phyloP scores from a whole-genome alignment of 2,888 invertebrate genomes.

The Mimas tiliae region DNA sequence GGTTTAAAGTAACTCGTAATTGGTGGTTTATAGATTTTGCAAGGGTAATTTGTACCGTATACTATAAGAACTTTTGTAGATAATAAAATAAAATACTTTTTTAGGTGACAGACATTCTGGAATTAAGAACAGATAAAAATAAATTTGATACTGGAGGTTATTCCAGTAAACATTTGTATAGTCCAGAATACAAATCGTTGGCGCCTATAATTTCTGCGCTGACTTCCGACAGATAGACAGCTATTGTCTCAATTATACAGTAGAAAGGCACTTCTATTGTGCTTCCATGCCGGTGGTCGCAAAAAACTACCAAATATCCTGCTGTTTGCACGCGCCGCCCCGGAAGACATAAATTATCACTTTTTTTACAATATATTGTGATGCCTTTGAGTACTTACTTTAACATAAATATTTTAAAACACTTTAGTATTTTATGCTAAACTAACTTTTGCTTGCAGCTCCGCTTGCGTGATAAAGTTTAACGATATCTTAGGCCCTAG shows the following conservation, averaged over 20 bases:
- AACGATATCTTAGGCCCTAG: no score
- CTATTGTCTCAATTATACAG: constrained; percentile 73
- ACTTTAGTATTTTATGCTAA: neutral
- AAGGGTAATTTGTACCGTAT: neutral
- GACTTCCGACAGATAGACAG: constrained; percentile 40
- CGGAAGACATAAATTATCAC: constrained; percentile 33
- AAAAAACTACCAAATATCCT: constrained; percentile 46
- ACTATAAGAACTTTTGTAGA: neutral
- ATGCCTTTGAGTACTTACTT: neutral
- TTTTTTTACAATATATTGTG: constrained; percentile 37
- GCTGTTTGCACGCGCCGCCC: constrained; percentile 39
- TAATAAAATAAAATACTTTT: neutral
- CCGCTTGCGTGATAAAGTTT: no score
- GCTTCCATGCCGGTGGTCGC: constrained; percentile 62
- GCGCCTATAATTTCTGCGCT: constrained; percentile 31
- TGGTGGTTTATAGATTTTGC: constrained; percentile 25
- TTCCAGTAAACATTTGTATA: no score
- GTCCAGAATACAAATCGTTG: constrained; percentile 29
- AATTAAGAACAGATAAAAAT: neutral
- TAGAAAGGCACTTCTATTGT: constrained; percentile 53
- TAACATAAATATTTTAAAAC: neutral
- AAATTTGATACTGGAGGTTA: no score
- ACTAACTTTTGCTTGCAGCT: no score
- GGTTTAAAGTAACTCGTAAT: neutral
- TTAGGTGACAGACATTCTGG: no score